Conservation (phyloP, 2,797 vertebrate species). For the Muscicapa striata region DNA sequence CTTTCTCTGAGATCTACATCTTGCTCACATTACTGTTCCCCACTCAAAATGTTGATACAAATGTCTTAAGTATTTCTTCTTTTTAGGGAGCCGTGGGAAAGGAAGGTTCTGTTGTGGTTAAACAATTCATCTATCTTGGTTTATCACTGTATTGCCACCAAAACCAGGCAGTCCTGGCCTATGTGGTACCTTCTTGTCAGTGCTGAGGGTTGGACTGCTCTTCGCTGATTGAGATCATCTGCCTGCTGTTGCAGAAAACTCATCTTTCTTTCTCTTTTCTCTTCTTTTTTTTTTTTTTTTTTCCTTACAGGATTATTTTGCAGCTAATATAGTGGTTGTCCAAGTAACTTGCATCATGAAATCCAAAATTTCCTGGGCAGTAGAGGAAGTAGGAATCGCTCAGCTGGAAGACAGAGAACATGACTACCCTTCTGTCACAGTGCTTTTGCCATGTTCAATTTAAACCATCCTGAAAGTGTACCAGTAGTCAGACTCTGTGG, state of each 20-base stretch:
- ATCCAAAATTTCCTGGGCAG: background rate
- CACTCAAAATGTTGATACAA: background rate
- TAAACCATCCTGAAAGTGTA: background rate
- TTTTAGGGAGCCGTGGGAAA: background rate
- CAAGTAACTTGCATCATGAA: background rate
- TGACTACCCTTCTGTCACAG: background rate
- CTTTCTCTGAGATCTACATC: background rate
- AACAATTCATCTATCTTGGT: background rate
- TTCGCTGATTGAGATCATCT: background rate
- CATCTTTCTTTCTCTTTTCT: fast-evolving
- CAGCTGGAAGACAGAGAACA: background rate
- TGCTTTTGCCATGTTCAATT: background rate
- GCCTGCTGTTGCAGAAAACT: background rate
- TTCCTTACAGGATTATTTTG: background rate
- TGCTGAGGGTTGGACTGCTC: background rate
- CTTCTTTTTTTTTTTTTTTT: too few species aligned
- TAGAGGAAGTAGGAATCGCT: background rate
- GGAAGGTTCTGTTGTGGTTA: background rate
- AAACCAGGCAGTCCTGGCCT: background rate
- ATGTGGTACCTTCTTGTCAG: fast-evolving
- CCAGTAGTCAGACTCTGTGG: background rate
- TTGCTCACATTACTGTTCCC: background rate
- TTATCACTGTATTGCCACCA: background rate
- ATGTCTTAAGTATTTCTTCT: background rate
- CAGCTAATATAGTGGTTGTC: background rate